phyloP scores from a whole-genome alignment of 2,113 vertebrate genomes.

The Callipepla californica region DNA sequence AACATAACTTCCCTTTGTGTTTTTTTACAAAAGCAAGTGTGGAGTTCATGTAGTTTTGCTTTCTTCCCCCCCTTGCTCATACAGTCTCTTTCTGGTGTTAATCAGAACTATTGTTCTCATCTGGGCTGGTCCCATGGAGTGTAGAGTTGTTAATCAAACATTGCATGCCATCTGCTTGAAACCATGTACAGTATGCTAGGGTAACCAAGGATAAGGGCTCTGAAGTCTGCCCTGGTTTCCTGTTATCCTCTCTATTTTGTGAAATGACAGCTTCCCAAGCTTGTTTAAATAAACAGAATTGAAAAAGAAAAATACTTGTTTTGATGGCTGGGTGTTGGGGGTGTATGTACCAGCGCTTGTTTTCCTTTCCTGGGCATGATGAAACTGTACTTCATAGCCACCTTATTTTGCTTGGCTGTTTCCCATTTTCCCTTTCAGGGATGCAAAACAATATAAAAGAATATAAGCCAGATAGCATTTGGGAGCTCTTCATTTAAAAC shows the following conservation, averaged over 20 bases:
- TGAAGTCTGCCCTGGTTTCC: conserved; percentile 69
- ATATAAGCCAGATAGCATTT: not conserved
- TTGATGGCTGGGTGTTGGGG: conserved; percentile 28
- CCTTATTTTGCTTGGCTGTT: conserved; percentile 38
- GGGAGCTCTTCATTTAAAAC: not conserved
- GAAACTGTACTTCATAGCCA: not conserved
- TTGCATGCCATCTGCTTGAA: conserved; percentile 67
- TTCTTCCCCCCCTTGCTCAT: not conserved
- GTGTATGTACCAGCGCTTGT: not conserved
- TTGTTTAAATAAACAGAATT: conserved; percentile 50
- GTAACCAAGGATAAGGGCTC: conserved; percentile 58
- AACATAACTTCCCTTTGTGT: not conserved
- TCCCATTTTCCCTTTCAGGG: not conserved
- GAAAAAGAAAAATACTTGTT: conserved; percentile 25
- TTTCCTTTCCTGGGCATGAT: conserved; percentile 21
- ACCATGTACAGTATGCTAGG: conserved; percentile 46
- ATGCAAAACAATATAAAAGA: not conserved
- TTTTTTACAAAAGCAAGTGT: not conserved
- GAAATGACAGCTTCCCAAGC: conserved; percentile 43
- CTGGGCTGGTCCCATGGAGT: conserved; percentile 8
- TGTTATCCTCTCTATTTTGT: conserved; percentile 67
- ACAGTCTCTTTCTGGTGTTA: conserved; percentile 21
- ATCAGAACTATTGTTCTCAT: conserved; percentile 43
- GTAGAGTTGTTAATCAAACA: conserved; percentile 64
- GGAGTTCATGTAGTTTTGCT: conserved; percentile 23